A percentile compares a stretch with the other conserved stretches of the same genome.
Conservation (phyloP, 2,888 invertebrate genomes). For the Orthosia cruda region DNA sequence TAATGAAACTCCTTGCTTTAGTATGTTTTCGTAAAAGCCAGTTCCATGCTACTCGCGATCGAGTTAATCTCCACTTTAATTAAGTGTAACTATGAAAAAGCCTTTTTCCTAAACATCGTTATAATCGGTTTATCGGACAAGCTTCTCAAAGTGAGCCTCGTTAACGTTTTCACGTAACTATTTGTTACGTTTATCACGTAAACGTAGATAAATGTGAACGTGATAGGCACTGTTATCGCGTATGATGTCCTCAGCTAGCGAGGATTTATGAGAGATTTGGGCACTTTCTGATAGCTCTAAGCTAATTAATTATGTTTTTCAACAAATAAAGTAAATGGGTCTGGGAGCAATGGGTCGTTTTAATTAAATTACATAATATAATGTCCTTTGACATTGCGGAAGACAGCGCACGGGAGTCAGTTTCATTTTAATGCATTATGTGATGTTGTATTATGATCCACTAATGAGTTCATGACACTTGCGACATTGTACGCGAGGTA, state of each 20-base stretch:
- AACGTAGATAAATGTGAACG: background rate
- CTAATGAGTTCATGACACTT: background rate
- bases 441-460: too few species aligned
- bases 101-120: conserved; percentile 72
- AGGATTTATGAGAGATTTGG: conserved; percentile 9
- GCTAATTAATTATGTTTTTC: background rate
- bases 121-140: conserved; percentile 80
- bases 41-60: conserved; percentile 39
- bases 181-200: conserved; percentile 11
- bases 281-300: background rate
- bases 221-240: background rate
- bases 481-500: background rate
- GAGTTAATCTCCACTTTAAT: conserved; percentile 65
- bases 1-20: conserved; percentile 46
- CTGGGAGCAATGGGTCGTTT: conserved; percentile 9
- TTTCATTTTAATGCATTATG: background rate
- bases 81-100: conserved; percentile 61
- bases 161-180: conserved; percentile 51
- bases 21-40: conserved; percentile 34
- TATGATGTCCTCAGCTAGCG: background rate
- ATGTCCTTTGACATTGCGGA: too few species aligned
- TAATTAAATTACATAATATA: conserved; percentile 13
- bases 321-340: background rate
- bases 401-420: too few species aligned
- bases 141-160: conserved; percentile 71